Evolutionary conservation across 1,140 invertebrate genomes (phyloP).

Genomic region (Gryllus bimaculatus): DNA sequence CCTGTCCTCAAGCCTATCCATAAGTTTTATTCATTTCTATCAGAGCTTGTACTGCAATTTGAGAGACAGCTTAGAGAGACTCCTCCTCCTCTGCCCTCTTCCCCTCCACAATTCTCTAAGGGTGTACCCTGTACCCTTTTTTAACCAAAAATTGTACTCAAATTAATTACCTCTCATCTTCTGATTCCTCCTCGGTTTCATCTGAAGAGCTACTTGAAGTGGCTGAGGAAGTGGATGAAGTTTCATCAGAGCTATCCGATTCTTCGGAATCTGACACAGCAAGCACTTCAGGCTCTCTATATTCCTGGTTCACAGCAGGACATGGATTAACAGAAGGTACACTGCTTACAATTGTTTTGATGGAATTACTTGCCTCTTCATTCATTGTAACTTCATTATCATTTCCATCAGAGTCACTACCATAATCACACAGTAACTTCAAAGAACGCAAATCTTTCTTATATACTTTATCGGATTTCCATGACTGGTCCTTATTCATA

Average conservation of each 20-base stretch:
- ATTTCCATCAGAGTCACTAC: conserved; percentile 9
- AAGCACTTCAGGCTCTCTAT: neutral
- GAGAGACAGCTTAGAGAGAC: no score
- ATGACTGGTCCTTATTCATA: neutral
- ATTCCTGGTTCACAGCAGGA: neutral
- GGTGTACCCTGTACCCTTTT: no score
- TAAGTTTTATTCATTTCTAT: no score
- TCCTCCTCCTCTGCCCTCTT: no score
- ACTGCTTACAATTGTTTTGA: neutral
- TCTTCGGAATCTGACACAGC: neutral
- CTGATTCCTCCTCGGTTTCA: neutral
- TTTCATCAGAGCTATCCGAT: conserved; percentile 17
- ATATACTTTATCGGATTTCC: neutral
- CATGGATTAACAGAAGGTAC: neutral
- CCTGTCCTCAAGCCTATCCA: no score
- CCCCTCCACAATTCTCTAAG: no score
- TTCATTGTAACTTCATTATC: neutral
- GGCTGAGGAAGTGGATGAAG: neutral
- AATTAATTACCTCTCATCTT: neutral
- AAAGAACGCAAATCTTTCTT: neutral
- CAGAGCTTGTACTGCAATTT: no score
- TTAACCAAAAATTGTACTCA: neutral
- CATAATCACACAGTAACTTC: conserved; percentile 14
- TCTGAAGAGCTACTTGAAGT: neutral
- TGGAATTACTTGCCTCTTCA: neutral